Evolutionary conservation across 2,113 vertebrate species (phyloP).

Genomic region (Cyprinodon variegatus): DNA sequence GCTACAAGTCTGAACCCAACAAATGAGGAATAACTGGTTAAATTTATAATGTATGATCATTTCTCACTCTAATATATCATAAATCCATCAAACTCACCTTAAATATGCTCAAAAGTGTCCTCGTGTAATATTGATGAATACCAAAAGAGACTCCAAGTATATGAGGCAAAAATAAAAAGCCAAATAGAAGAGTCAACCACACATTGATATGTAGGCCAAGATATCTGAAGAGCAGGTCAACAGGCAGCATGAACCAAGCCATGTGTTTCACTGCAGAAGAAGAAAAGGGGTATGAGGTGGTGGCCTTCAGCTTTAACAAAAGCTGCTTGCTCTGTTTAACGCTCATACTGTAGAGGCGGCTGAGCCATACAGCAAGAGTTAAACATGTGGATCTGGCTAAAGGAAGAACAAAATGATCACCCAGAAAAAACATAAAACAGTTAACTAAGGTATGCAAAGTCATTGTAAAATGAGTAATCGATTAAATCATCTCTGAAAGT

Average conservation of each 20-base stretch:
- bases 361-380: conserved; percentile 5
- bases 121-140: conserved; percentile 89
- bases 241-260: conserved; percentile 71
- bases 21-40: no score
- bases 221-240: conserved; percentile 86
- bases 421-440: background rate
- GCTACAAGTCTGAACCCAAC: no score
- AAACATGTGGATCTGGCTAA: background rate
- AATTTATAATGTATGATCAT: background rate
- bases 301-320: background rate
- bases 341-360: background rate
- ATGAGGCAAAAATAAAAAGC: conserved; percentile 91
- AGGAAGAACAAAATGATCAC: conserved; percentile 2
- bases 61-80: background rate
- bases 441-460: background rate
- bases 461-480: background rate
- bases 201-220: conserved; percentile 87
- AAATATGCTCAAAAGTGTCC: conserved; percentile 88
- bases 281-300: background rate
- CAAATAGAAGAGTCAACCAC: conserved; percentile 88
- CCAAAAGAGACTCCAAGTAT: conserved; percentile 91
- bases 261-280: conserved; percentile 37
- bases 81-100: conserved; percentile 76
- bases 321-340: conserved; percentile 5
- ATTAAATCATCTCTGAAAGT: background rate